phyloP scores from a whole-genome alignment of 2,113 vertebrate genomes.

The Meriones unguiculatus region DNA sequence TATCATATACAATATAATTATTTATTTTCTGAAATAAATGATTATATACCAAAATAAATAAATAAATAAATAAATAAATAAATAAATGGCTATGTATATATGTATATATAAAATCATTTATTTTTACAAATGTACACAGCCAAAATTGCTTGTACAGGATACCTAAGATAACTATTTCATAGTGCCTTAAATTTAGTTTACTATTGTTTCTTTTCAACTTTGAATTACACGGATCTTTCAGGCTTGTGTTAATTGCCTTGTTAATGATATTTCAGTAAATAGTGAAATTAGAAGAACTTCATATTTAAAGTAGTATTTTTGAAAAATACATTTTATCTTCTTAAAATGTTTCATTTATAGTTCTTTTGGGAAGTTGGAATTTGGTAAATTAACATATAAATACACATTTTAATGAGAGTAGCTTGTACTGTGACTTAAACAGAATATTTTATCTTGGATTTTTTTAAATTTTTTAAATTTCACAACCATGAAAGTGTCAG shows the following conservation, averaged over 20 bases:
- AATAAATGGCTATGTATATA: background rate
- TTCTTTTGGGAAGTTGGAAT: background rate
- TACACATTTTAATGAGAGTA: constrained; percentile 29
- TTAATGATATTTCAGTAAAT: background rate
- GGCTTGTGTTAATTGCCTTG: background rate
- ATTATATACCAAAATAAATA: background rate
- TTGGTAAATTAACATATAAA: background rate
- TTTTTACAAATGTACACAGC: background rate
- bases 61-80: too few relatives aligned
- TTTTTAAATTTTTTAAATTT: too few relatives aligned
- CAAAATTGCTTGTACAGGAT: background rate
- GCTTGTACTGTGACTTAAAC: background rate
- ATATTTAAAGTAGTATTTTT: background rate
- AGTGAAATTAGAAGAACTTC: background rate
- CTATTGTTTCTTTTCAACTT: constrained; percentile 13
- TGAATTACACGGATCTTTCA: background rate
- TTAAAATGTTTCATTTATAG: background rate
- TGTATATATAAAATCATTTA: background rate
- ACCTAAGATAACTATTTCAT: background rate
- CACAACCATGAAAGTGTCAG: background rate
- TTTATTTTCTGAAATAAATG: background rate
- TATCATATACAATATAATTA: background rate
- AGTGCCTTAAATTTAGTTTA: background rate
- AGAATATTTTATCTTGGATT: constrained; percentile 7
- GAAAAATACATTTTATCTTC: background rate